These are phyloP conservation scores for Leuciscus waleckii DNA, from an alignment of 2,797 vertebrate genomes.

Conservation along the genomic window DNA sequence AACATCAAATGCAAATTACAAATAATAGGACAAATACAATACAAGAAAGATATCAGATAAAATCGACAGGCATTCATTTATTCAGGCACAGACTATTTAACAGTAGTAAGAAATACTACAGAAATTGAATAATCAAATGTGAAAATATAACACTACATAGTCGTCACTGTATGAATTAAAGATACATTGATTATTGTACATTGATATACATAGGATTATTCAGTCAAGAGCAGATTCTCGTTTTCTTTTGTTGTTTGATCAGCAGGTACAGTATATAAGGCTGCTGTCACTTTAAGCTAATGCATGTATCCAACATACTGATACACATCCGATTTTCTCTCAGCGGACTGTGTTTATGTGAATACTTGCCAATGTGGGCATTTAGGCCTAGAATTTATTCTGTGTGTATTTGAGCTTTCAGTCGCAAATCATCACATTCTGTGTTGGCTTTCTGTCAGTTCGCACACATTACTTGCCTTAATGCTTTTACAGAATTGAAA, in stretches of 20 bases:
- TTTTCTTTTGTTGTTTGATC: not conserved
- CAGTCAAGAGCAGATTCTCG: too few species aligned
- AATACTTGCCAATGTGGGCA: not conserved
- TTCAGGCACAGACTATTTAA: too few species aligned
- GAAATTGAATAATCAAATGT: too few species aligned
- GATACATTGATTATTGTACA: too few species aligned
- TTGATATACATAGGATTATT: not conserved
- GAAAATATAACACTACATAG: too few species aligned
- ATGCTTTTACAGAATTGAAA: constrained; percentile 45
- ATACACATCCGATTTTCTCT: not conserved
- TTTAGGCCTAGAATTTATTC: not conserved
- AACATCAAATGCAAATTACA: not conserved
- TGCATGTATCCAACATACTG: not conserved
- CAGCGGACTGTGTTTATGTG: not conserved
- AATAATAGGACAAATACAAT: too few species aligned
- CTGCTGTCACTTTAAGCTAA: not conserved
- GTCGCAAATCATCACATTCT: not conserved
- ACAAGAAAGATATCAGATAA: too few species aligned
- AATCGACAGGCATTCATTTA: too few species aligned
- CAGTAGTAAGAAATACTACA: too few species aligned
- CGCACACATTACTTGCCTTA: not conserved
- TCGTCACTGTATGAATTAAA: too few species aligned
- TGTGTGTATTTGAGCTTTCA: not conserved
- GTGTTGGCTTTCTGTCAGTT: not conserved
- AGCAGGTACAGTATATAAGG: not conserved